phyloP scores from a whole-genome alignment of 2,113 vertebrate species.

The Fulmarus glacialis region DNA sequence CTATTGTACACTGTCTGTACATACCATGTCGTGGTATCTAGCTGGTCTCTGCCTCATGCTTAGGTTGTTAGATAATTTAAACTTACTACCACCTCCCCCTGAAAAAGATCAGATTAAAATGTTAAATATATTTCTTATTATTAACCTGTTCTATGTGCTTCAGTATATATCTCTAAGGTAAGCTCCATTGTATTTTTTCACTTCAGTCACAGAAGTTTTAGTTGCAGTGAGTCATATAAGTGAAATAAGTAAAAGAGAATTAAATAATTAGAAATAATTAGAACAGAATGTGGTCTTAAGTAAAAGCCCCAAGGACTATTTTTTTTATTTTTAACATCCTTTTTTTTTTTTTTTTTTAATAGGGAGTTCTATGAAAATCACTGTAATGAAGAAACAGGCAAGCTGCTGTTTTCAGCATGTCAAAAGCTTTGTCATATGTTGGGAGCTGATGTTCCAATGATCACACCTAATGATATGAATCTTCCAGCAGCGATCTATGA shows the following conservation, averaged over 20 bases:
- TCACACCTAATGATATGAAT: constrained; percentile 76
- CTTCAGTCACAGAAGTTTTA: background rate
- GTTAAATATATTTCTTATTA: background rate
- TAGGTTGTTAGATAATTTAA: background rate
- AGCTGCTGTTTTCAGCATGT: constrained; percentile 82
- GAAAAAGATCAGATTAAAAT: background rate
- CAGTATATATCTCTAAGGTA: background rate
- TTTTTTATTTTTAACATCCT: background rate
- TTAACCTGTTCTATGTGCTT: background rate
- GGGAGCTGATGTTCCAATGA: constrained; percentile 83
- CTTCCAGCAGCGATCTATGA: constrained; percentile 85
- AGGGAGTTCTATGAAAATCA: constrained; percentile 87
- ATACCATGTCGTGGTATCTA: background rate
- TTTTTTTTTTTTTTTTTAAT: background rate
- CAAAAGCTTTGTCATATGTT: constrained; percentile 90
- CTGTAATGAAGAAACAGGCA: constrained; percentile 78
- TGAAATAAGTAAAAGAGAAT: background rate
- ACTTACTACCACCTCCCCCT: background rate
- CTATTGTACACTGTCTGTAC: background rate
- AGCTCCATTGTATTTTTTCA: background rate
- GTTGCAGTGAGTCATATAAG: background rate
- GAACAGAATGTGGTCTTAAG: background rate
- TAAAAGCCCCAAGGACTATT: background rate
- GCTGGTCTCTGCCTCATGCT: background rate
- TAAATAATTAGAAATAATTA: background rate